Percentiles rank a stretch among this genome's conserved stretches.
These are phyloP conservation scores for Cariama cristata DNA, from an alignment of 2,113 vertebrate genomes.

Conservation along the genomic window DNA sequence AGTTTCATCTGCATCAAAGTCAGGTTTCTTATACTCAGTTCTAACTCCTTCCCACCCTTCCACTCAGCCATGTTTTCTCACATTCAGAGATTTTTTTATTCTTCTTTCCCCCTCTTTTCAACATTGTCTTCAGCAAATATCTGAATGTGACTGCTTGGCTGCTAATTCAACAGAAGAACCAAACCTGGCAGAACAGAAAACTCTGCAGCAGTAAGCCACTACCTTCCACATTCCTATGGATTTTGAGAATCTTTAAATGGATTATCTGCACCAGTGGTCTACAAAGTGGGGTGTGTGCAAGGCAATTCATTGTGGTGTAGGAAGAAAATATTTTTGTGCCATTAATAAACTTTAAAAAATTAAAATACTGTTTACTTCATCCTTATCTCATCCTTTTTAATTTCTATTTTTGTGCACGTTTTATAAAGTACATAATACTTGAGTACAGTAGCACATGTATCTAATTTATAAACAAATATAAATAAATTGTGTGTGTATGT, in stretches of 20 bases:
- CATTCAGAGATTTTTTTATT: fast-evolving
- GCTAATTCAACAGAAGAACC: background rate
- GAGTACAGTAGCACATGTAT: background rate
- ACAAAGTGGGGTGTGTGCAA: background rate
- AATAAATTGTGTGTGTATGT: background rate
- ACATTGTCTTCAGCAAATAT: background rate
- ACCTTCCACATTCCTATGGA: background rate
- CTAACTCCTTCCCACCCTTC: background rate
- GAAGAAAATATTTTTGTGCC: background rate
- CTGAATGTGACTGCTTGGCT: background rate
- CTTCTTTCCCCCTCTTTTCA: background rate
- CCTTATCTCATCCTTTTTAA: background rate
- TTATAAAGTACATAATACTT: background rate
- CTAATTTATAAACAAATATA: background rate
- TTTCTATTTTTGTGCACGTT: background rate
- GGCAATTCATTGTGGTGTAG: background rate
- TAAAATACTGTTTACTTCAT: background rate
- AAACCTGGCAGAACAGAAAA: background rate
- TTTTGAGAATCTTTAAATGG: background rate
- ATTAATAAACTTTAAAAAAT: background rate
- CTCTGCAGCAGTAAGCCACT: background rate
- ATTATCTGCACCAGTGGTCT: background rate
- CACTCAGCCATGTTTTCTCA: background rate
- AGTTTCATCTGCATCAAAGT: background rate
- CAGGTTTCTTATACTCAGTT: background rate